phyloP scores from a whole-genome alignment of 2,888 invertebrate genomes.

The Caenorhabditis sp. region DNA sequence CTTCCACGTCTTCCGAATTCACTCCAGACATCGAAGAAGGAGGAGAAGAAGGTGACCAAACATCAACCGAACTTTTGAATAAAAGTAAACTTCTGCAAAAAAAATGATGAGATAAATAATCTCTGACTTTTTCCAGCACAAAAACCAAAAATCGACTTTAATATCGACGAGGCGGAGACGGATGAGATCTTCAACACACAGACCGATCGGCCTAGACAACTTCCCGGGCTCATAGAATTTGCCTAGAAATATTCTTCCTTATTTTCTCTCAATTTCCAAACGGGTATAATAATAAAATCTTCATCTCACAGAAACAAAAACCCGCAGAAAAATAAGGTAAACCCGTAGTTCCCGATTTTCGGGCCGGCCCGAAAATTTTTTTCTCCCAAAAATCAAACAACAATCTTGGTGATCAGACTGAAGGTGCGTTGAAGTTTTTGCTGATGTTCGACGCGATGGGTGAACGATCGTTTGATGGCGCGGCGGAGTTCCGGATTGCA shows the following conservation, averaged over 20 bases:
- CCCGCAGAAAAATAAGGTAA: background rate
- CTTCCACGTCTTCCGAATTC: background rate
- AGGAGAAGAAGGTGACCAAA: background rate
- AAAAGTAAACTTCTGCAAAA: constrained; percentile 1
- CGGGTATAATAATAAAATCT: background rate
- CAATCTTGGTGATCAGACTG: constrained; percentile 31
- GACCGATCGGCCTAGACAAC: constrained; percentile 24
- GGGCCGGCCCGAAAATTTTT: background rate
- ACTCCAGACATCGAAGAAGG: background rate
- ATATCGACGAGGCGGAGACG: constrained; percentile 22
- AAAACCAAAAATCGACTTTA: constrained; percentile 17
- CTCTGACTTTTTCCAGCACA: background rate
- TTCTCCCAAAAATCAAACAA: constrained; percentile 13
- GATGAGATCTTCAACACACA: constrained; percentile 36
- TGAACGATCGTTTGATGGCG: constrained; percentile 29
- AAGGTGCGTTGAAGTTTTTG: constrained; percentile 37
- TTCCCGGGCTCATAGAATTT: constrained; percentile 35
- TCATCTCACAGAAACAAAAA: background rate
- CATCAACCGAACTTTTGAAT: background rate
- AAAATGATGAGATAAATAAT: too few species aligned
- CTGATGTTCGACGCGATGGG: constrained; percentile 28
- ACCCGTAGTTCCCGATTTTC: too few species aligned
- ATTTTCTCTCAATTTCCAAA: too few species aligned
- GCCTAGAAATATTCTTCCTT: too few species aligned
- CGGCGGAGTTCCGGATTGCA: constrained; percentile 49